A percentile compares a stretch with the other conserved stretches of the same genome.
These are phyloP conservation scores for Cryptus armator DNA, from an alignment of 2,888 invertebrate species.

Conservation along the genomic window DNA sequence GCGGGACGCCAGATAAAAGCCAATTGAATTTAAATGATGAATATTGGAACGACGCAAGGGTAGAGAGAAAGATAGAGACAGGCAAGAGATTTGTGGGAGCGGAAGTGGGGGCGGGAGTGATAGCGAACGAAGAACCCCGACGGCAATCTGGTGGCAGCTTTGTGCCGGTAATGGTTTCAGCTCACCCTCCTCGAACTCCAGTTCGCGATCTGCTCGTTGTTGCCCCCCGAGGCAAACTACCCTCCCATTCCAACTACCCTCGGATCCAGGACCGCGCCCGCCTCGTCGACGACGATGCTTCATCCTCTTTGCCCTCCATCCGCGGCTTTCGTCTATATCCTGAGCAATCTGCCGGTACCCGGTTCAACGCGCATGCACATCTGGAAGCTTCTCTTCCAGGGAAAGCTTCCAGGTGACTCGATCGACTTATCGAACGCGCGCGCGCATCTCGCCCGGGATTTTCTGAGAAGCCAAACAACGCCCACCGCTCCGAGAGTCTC, in stretches of 20 bases:
- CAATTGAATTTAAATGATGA: slow-evolving; percentile 85
- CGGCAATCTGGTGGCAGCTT: slow-evolving; percentile 85
- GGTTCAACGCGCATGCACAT: slow-evolving; percentile 47
- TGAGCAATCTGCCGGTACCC: slow-evolving; percentile 44
- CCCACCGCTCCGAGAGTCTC: slow-evolving; percentile 28
- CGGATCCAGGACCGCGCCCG: slow-evolving; percentile 65
- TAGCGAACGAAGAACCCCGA: slow-evolving; percentile 78
- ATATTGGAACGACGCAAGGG: slow-evolving; percentile 81
- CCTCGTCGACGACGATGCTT: slow-evolving; percentile 54
- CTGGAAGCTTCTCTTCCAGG: slow-evolving; percentile 5
- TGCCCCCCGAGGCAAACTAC: slow-evolving; percentile 57
- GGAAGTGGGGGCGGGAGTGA: slow-evolving; percentile 49
- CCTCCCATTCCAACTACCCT: slow-evolving; percentile 51
- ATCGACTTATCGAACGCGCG: slow-evolving; percentile 64
- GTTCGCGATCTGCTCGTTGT: slow-evolving; percentile 65
- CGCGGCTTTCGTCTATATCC: slow-evolving; percentile 14
- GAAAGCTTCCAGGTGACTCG: slow-evolving; percentile 26
- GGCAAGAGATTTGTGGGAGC: slow-evolving; percentile 35
- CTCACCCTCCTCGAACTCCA: slow-evolving; percentile 74
- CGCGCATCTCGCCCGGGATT: slow-evolving; percentile 60
- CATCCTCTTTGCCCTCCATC: slow-evolving; percentile 57
- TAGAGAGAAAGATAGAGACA: slow-evolving; percentile 36
- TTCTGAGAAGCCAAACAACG: slow-evolving; percentile 62
- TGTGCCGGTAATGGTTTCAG: slow-evolving; percentile 84
- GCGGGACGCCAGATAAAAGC: slow-evolving; percentile 84